phyloP scores from a whole-genome alignment of 92 coral and sea anemone species.

The Phenganax subtilis region DNA sequence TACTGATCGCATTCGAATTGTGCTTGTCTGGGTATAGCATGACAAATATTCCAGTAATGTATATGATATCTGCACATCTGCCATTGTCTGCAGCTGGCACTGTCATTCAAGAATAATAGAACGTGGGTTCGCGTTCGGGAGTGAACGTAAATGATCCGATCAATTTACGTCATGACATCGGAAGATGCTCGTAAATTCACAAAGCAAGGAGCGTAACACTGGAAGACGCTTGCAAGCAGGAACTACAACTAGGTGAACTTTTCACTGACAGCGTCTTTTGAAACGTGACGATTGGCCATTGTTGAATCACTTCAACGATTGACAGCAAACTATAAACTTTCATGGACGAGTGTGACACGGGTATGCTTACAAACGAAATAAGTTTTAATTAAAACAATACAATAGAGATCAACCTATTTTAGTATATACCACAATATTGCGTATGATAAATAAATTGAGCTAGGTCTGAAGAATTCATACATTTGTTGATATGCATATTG shows the following conservation, averaged over 20 bases:
- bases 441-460: no score
- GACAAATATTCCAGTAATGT: no score
- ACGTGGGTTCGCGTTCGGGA: constrained; percentile 1
- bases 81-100: no score
- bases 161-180: constrained; percentile 15
- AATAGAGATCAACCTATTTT: background rate
- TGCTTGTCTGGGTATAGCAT: no score
- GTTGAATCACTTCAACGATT: background rate
- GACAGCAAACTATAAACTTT: background rate
- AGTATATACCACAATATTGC: background rate
- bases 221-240: background rate
- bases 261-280: background rate
- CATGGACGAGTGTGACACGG: background rate
- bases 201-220: background rate
- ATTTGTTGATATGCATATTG: no score
- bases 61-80: no score
- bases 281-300: background rate
- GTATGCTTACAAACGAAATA: background rate
- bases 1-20: no score
- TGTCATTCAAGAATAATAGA: background rate
- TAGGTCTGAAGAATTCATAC: no score
- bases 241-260: background rate
- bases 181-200: background rate
- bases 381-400: background rate
- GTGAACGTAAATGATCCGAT: constrained; percentile 21